Conservation (phyloP, 2,888 invertebrate genomes). For the Ptilodon capucinus region DNA sequence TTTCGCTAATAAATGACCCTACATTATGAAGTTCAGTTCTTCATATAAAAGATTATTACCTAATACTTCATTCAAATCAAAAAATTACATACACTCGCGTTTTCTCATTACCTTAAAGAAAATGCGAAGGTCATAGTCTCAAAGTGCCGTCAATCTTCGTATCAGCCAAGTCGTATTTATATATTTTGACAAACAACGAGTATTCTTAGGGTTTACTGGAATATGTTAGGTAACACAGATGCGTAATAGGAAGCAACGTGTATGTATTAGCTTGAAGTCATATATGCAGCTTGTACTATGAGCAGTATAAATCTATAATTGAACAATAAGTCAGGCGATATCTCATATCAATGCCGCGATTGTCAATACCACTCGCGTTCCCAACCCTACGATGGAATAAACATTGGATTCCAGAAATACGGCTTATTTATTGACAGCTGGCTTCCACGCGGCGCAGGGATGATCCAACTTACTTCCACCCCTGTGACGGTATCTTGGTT, state of each 20-base stretch:
- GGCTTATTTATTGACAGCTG: slow-evolving; percentile 40
- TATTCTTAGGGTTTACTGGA: too few species aligned
- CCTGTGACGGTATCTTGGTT: slow-evolving; percentile 23
- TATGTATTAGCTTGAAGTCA: too few species aligned
- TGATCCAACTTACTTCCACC: slow-evolving; percentile 29
- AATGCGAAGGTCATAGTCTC: too few species aligned
- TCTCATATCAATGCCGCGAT: slow-evolving; percentile 28
- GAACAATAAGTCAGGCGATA: slow-evolving; percentile 13
- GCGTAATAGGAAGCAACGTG: too few species aligned
- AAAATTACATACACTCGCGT: too few species aligned
- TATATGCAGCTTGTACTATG: too few species aligned
- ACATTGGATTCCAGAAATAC: slow-evolving; percentile 30
- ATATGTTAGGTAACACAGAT: too few species aligned
- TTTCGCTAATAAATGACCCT: slow-evolving; percentile 17
- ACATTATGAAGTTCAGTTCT: slow-evolving; percentile 1
- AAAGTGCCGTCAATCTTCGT: background rate
- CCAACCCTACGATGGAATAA: slow-evolving; percentile 26
- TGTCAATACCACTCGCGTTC: slow-evolving; percentile 36
- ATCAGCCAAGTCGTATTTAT: too few species aligned
- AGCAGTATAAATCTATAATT: slow-evolving; percentile 22
- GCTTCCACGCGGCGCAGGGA: slow-evolving; percentile 24
- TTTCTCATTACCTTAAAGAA: background rate
- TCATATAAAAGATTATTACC: background rate
- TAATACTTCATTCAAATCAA: too few species aligned
- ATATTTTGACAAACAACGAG: too few species aligned